phyloP scores from a whole-genome alignment of 2,888 invertebrate species.

The Dysmachus trigonus region DNA sequence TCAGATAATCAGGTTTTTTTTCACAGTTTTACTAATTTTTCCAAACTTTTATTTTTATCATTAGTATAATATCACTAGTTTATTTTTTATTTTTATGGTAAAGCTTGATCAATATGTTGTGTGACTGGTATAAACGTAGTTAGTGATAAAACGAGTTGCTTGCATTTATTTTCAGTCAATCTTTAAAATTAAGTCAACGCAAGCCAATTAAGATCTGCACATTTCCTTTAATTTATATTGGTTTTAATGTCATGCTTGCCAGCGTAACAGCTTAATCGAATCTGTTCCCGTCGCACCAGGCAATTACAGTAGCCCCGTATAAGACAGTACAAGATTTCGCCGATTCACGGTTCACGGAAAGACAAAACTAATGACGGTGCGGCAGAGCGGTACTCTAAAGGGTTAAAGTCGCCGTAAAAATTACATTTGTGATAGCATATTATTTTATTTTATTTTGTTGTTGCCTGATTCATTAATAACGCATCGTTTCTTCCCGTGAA shows the following conservation, averaged over 20 bases:
- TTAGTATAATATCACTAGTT: neutral
- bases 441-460: conserved; percentile 14
- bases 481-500: conserved; percentile 26
- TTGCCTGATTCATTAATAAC: conserved; percentile 35
- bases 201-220: neutral
- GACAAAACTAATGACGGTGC: conserved; percentile 9
- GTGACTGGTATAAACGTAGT: neutral
- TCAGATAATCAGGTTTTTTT: neutral
- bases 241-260: neutral
- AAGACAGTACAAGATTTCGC: neutral
- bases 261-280: neutral
- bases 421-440: conserved; percentile 33
- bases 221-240: neutral
- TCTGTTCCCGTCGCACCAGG: neutral
- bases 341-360: neutral
- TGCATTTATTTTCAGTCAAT: neutral
- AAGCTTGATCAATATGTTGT: neutral
- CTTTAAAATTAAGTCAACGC: neutral
- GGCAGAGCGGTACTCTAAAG: neutral
- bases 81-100: neutral
- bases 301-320: conserved; percentile 22
- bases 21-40: neutral
- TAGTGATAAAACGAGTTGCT: neutral
- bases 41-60: neutral
- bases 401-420: conserved; percentile 27